Base-by-base conservation (phyloP, 1,140 invertebrate species). In the Drosophila biarmipes region DNA sequence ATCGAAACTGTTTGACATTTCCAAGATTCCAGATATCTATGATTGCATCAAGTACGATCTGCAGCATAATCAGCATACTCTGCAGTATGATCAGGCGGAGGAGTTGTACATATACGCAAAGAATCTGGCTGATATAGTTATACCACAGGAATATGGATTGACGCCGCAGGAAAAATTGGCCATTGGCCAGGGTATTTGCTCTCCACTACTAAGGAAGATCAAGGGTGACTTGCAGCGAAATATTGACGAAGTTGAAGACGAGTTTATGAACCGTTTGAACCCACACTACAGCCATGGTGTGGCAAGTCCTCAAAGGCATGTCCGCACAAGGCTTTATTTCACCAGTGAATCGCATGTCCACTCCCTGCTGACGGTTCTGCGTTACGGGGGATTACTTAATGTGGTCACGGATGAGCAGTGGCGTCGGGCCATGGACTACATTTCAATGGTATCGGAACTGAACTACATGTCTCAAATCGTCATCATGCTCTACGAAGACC, bases 381-480 rank as follows among this genome's bases (percentile, higher is more conserved):
- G 98, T 71, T 99, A 97, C 92, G 99, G 99, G 35, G 97, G 97
- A 31, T 93, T 99, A 46, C 94, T 98, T 17, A 96, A 98, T 93
- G 97, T 97, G 92, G 81, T 95, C 8, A 97, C 95, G 89, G 98
- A 99, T 92, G 98, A 99, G 92, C 99, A 99, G 91, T 99, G 99
- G 99, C 95, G 96, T 7, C 94, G 98, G 64, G 99, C 99, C 0
- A 98, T 99, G 98, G 98, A 99, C 85, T 99, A 99, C 91, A 96
- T 99, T 2, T 97, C 96, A 48, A 97, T 98, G 94, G 98, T 99
- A 1, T 97, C 98, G 0, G 99, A 99, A 92, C 94, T 99, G 2
- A 99, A 99, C 93, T 99, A 99, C 92, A 98, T 99, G 97, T 99
- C 98, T 0, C 99, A 99, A 93, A 97, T 99, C 52, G 98, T 99